These are phyloP conservation scores for Cavia porcellus DNA, from an alignment of 2,113 vertebrate species.

Conservation along the genomic window DNA sequence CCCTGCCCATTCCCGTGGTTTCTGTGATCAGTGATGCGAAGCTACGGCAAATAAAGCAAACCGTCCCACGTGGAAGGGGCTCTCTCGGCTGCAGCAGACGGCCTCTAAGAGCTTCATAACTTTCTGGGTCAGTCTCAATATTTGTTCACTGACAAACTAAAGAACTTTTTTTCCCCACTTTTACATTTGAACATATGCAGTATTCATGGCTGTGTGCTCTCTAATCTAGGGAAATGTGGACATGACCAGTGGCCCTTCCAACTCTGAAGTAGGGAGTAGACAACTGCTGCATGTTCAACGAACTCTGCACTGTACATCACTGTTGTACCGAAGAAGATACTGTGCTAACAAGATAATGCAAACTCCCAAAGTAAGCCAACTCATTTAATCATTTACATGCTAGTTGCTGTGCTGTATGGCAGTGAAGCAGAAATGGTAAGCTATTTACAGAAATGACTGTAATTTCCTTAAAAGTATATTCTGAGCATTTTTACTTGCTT, in stretches of 20 bases:
- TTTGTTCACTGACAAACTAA: neutral
- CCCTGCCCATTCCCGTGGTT: neutral
- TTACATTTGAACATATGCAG: neutral
- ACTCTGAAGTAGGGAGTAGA: neutral
- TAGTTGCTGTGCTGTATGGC: neutral
- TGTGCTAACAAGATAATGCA: neutral
- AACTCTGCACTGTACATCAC: neutral
- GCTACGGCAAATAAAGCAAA: neutral
- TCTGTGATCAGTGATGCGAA: neutral
- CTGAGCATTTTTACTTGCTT: slow-evolving; percentile 36
- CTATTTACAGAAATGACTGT: neutral
- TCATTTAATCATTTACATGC: neutral
- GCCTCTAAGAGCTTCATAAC: neutral
- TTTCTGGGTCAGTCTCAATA: neutral
- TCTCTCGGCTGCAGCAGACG: neutral
- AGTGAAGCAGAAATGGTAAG: neutral
- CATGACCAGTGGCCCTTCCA: neutral
- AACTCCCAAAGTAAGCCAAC: neutral
- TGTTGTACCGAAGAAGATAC: neutral
- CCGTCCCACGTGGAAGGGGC: neutral
- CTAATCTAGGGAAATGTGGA: neutral
- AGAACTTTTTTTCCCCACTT: neutral
- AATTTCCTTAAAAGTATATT: neutral
- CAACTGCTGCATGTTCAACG: neutral
- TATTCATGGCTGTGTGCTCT: neutral